Evolutionary conservation across 2,888 invertebrate species (phyloP).

Genomic region (Caenorhabditis sp.): DNA sequence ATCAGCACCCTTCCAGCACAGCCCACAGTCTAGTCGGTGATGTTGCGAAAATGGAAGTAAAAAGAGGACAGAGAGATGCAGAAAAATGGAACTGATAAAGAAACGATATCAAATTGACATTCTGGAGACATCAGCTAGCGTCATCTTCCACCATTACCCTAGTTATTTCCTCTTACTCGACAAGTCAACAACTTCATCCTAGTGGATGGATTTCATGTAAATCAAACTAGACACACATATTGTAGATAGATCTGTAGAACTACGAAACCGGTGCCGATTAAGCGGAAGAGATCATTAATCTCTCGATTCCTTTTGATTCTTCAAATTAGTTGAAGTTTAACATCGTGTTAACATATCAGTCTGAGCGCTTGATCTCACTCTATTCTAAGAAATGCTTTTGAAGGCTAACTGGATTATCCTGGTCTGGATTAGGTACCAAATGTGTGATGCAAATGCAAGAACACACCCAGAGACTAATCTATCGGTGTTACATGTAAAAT

Average conservation of each 20-base stretch:
- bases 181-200: neutral
- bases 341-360: too few relatives aligned
- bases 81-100: constrained; percentile 31
- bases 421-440: neutral
- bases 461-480: neutral
- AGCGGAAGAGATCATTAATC: constrained; percentile 19
- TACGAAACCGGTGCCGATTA: constrained; percentile 8
- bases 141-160: neutral
- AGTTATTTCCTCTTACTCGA: neutral
- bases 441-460: neutral
- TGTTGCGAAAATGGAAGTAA: constrained; percentile 18
- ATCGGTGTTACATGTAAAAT: neutral
- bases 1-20: constrained; percentile 24
- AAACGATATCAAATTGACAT: constrained; percentile 33
- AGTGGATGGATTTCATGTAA: neutral
- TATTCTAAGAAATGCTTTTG: neutral
- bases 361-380: too few relatives aligned
- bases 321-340: too few relatives aligned
- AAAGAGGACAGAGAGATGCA: neutral
- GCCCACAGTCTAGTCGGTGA: constrained; percentile 55
- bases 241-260: neutral
- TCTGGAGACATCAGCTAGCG: constrained; percentile 22
- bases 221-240: constrained; percentile 44
- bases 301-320: constrained; percentile 11
- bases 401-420: neutral